Evolutionary conservation across 1,140 invertebrate genomes (phyloP).

Genomic region (Pararge aegeria): DNA sequence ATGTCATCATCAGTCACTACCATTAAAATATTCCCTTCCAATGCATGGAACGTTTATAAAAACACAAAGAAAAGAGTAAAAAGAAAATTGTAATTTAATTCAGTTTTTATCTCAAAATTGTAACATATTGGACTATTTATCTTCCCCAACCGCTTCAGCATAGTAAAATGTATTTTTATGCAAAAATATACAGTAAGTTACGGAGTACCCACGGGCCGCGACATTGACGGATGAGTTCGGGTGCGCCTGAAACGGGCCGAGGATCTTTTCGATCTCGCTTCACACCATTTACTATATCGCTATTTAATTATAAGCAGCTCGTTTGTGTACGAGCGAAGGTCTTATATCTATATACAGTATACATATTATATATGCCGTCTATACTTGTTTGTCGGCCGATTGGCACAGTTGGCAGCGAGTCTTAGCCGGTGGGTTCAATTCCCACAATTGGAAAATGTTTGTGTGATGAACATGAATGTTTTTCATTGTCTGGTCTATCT

Average conservation of each 20-base stretch:
- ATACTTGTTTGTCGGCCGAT: no score
- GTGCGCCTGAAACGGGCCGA: conserved; percentile 37
- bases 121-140: conserved; percentile 28
- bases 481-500: no score
- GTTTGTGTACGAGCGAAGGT: background rate
- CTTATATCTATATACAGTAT: no score
- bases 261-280: conserved; percentile 17
- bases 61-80: background rate
- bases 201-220: no score
- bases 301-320: conserved; percentile 28
- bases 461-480: no score
- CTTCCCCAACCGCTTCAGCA: conserved; percentile 25
- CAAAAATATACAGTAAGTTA: conserved; percentile 63
- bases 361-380: no score
- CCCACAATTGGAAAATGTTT: no score
- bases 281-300: conserved; percentile 43
- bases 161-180: conserved; percentile 57
- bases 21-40: no score
- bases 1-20: no score
- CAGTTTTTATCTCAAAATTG: conserved; percentile 19
- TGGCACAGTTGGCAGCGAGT: no score
- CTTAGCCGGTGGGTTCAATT: no score
- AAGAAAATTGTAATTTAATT: conserved; percentile 20
- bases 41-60: no score
- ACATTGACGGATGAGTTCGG: conserved; percentile 55